Evolutionary conservation across 2,888 invertebrate species (phyloP), one percentile per base, ranked within the genome.

Genomic region (Cylloceria caligata): DNA sequence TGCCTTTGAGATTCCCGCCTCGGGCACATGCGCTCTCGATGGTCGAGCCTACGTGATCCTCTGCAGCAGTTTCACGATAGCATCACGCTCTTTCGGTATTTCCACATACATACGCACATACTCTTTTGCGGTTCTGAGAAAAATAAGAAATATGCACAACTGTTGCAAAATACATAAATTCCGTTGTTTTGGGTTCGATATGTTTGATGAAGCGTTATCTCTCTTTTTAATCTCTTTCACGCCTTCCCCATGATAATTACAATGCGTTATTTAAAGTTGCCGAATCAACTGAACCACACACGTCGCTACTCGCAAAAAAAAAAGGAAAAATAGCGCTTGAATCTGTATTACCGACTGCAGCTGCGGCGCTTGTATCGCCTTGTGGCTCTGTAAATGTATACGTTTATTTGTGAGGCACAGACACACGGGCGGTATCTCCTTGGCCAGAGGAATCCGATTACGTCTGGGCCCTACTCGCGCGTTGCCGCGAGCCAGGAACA

Each of bases 381-480:
- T 24, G n/a, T 47, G n/a, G 4, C 3, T 64, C 27, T 64, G 45
- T 24, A 4, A 16, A 49, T 21, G 65, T 55, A 36, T 57, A 42
- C 16, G 65, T n/a, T 7, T 65, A 39, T 36, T n/a, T 11, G 27
- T 2, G 7, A 19, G 6, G 9, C 16, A 60, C 30, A 16, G 36
- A 34, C 34, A 60, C 19, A 60, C 69, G 42, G 5, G 21, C 6
- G n/a, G 30, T 42, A 45, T 67, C 57, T 79, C 62, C 36, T 67
- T 55, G 71, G 75, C 55, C 69, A 62, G 67, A 64, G 71, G 71
- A 82, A 80, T 82, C 71, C 79, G 80, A 82, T 82, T 82, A 75
- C 82, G 82, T 80, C 39, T 67, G 42, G 71, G 39, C 75, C 60
- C 27, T 57, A 60, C 75, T 60, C 67, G 47, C 67, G 47, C 7